Evolutionary conservation across 2,797 vertebrate species (phyloP).

Genomic region (Anomalospiza imberbis): DNA sequence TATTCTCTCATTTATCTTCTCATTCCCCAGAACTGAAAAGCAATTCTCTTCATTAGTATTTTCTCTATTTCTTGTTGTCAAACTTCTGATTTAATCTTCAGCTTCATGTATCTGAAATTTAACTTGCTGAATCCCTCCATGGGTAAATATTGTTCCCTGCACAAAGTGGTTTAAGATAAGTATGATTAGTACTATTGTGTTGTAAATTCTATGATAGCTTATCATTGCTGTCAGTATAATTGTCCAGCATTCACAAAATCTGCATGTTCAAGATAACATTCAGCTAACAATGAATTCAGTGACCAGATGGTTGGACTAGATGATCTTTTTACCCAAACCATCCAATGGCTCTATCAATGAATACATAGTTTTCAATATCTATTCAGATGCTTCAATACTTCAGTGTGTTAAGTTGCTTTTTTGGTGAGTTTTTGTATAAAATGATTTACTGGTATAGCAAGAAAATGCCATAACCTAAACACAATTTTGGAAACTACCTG

Average conservation of each 20-base stretch:
- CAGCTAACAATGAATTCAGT: background rate
- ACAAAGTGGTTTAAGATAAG: background rate
- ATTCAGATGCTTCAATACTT: background rate
- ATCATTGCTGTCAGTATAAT: background rate
- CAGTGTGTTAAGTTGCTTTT: background rate
- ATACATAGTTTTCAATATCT: background rate
- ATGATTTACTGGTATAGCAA: background rate
- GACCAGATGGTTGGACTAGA: background rate
- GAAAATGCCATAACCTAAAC: background rate
- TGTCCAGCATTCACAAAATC: background rate
- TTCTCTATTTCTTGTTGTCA: background rate
- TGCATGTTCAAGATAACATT: background rate
- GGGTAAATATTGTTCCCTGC: background rate
- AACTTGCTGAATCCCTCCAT: background rate
- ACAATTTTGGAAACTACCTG: background rate
- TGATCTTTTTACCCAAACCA: background rate
- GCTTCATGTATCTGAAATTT: background rate
- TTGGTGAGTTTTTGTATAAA: background rate
- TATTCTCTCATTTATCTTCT: background rate
- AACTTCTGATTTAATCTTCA: background rate
- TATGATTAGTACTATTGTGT: background rate
- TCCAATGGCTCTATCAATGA: background rate
- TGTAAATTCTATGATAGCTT: background rate
- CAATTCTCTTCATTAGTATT: background rate
- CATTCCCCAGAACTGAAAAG: background rate